Percentiles rank a stretch among this genome's conserved stretches.
phyloP scores from a whole-genome alignment of 2,888 invertebrate genomes.

The Camptogramma bilineatum region DNA sequence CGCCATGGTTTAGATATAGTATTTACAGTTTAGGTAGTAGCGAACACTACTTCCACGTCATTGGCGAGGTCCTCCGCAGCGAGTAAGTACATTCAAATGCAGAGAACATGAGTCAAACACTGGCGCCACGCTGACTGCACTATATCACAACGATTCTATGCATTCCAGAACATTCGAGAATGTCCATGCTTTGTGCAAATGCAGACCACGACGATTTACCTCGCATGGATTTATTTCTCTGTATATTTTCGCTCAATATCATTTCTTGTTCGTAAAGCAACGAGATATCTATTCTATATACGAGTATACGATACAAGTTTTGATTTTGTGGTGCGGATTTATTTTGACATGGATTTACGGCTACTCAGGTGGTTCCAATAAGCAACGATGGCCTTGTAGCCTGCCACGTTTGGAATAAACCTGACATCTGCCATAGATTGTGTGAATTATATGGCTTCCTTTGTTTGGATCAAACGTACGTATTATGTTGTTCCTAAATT shows the following conservation, averaged over 20 bases:
- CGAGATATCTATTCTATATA: not conserved
- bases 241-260: constrained; percentile 61
- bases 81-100: constrained; percentile 9
- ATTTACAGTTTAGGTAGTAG: not conserved
- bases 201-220: constrained; percentile 65
- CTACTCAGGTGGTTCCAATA: not conserved
- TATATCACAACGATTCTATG: constrained; percentile 52
- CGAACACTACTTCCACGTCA: constrained; percentile 53
- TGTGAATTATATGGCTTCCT: not conserved
- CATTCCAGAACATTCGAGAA: constrained; percentile 56
- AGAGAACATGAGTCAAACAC: constrained; percentile 33
- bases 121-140: constrained; percentile 67
- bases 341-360: constrained; percentile 3
- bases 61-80: constrained; percentile 15
- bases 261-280: constrained; percentile 1
- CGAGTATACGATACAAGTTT: constrained; percentile 1
- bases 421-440: not conserved
- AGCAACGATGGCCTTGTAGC: not conserved
- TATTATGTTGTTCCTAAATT: not conserved
- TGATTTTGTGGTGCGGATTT: constrained; percentile 9
- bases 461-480: not conserved
- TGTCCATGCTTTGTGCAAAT: constrained; percentile 59
- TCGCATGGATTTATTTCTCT: constrained; percentile 67
- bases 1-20: not conserved
- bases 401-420: not conserved